Conservation (phyloP, 1,140 invertebrate species). For the Hyles euphorbiae region DNA sequence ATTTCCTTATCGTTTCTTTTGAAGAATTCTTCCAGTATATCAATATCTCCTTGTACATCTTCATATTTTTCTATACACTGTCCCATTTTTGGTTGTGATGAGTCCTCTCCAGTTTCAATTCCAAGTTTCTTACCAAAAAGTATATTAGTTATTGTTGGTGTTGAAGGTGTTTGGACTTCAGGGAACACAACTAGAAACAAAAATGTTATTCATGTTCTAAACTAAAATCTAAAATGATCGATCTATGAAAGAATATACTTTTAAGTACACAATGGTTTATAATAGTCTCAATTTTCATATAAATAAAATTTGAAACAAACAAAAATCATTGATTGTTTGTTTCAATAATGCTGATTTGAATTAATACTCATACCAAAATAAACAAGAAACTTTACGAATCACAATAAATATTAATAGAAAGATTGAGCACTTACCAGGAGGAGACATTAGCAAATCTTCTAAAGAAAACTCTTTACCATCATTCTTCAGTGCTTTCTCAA, state of each 20-base stretch:
- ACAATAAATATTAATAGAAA: not conserved
- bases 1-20: constrained; percentile 8
- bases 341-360: not conserved
- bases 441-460: constrained; percentile 44
- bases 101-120: constrained; percentile 8
- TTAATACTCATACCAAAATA: not conserved
- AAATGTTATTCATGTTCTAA: not conserved
- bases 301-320: no score
- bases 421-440: constrained; percentile 32
- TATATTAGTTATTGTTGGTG: constrained; percentile 55
- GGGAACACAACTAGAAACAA: constrained; percentile 21
- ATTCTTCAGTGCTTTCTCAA: constrained; percentile 51
- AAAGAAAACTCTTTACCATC: constrained; percentile 39
- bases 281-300: no score
- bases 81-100: constrained; percentile 10
- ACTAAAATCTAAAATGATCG: not conserved
- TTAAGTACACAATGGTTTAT: no score
- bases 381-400: not conserved
- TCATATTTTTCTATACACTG: constrained; percentile 22
- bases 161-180: constrained; percentile 32
- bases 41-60: constrained; percentile 26
- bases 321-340: no score
- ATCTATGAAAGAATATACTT: no score
- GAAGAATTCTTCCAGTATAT: constrained; percentile 42
- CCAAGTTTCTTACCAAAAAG: constrained; percentile 47